Percentiles rank a stretch among this genome's conserved stretches.
Evolutionary conservation across 1,140 invertebrate genomes (phyloP).

Genomic region (Scaptomyza pallida): DNA sequence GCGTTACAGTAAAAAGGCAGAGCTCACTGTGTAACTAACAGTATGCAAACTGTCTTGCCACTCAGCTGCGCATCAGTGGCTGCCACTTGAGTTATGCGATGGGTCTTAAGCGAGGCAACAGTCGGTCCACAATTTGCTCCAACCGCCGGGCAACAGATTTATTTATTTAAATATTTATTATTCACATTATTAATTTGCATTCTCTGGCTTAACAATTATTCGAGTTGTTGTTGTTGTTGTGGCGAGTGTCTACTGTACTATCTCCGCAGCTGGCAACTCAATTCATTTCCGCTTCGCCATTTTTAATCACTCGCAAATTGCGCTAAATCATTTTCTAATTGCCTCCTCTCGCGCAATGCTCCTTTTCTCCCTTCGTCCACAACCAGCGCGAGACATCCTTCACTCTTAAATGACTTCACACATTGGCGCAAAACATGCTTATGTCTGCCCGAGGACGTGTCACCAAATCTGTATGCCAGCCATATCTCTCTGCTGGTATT

Average conservation of each 20-base stretch:
- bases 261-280: slow-evolving; percentile 3
- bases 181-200: slow-evolving; percentile 46
- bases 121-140: slow-evolving; percentile 2
- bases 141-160: slow-evolving; percentile 12
- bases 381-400: slow-evolving; percentile 6
- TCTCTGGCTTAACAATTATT: slow-evolving; percentile 29
- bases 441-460: slow-evolving; percentile 50
- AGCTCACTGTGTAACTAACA: slow-evolving; percentile 51
- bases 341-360: slow-evolving; percentile 35
- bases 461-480: slow-evolving; percentile 34
- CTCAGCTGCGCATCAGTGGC: slow-evolving; percentile 42
- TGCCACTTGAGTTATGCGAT: slow-evolving; percentile 46
- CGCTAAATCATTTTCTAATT: slow-evolving; percentile 76
- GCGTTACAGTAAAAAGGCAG: slow-evolving; percentile 67
- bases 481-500: slow-evolving; percentile 25
- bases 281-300: slow-evolving; percentile 16
- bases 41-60: slow-evolving; percentile 67
- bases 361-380: background rate
- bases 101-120: slow-evolving; percentile 11
- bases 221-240: background rate
- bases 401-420: slow-evolving; percentile 64
- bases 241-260: background rate
- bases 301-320: slow-evolving; percentile 75
- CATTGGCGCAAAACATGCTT: slow-evolving; percentile 52
- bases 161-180: slow-evolving; percentile 24